phyloP scores from a whole-genome alignment of 2,113 vertebrate genomes.

The Cariama cristata region DNA sequence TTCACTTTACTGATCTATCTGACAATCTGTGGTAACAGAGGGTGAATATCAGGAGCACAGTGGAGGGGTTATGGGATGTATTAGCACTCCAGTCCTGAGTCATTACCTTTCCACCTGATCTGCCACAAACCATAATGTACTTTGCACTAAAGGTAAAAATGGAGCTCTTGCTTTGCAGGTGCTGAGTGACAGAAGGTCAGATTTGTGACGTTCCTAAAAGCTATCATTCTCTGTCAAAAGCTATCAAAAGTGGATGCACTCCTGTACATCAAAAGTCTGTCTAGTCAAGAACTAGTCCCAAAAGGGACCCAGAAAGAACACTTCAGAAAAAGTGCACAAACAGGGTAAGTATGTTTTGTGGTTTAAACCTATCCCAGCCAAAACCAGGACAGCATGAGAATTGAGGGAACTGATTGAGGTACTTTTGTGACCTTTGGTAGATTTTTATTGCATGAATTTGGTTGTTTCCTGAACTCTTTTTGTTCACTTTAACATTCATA shows the following conservation, averaged over 20 bases:
- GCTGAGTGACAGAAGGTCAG: neutral
- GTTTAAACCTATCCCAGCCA: too few relatives aligned
- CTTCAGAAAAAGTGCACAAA: neutral
- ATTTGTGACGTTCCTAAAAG: neutral
- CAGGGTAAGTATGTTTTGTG: neutral
- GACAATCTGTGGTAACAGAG: neutral
- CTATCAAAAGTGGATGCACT: neutral
- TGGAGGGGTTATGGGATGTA: neutral
- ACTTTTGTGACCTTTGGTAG: neutral
- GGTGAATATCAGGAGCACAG: neutral
- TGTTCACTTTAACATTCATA: neutral
- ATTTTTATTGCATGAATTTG: neutral
- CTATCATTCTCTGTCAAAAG: neutral
- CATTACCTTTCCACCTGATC: neutral
- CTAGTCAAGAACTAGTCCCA: neutral
- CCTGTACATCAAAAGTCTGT: neutral
- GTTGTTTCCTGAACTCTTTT: neutral
- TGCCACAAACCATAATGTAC: neutral
- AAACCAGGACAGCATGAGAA: too few relatives aligned
- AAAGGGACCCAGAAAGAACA: neutral
- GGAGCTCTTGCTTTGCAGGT: neutral
- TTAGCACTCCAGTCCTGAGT: neutral
- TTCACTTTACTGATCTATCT: neutral
- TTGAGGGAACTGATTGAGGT: too few relatives aligned
- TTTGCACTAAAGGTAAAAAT: neutral